Base-by-base conservation (phyloP, 2,113 vertebrate species). In the Oreocharis arfaki region DNA sequence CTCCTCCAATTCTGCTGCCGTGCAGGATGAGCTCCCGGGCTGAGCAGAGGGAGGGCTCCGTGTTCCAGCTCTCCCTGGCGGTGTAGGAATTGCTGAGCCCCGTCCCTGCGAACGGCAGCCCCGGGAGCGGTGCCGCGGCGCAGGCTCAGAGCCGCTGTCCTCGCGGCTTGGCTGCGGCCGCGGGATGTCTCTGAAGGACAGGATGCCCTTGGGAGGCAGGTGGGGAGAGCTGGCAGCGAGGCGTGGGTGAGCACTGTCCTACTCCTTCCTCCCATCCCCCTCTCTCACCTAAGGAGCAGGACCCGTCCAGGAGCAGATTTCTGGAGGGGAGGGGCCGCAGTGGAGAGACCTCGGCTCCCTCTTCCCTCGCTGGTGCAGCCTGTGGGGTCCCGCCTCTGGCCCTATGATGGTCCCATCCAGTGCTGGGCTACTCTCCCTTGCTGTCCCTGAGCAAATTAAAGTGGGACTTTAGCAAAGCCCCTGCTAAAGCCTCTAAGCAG, bases 391-490 rank as follows among this genome's bases (percentile, higher is more conserved):
- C n/a, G 21, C 81, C 21, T 69, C 55, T 22, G 7, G 26, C 42
- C 11, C 50, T 0, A 0, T 2, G 7, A 4, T 12, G 23, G 23
- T 82, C 52, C 73, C 68, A 13, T 22, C 59, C 27, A 2, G n/a
- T 4, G 0, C 46, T 9, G 67, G 49, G 32, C 65, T 44, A 11
- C 71, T 75, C 63, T 64, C 32, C 49, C 39, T 56, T 49, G 60
- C 49, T 22, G 3, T 28, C 73, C 68, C 10, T 2, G 52, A 46
- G 37, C 52, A 68, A 93, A 93, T 93, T 82, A 68, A 82, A 95
- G 84, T 50, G 84, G 87, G 93, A 78, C 74, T 97, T 96, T 74
- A 87, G 69, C 90, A 94, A 96, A 96, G 93, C 90, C 52, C 5
- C 22, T 32, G 69, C 69, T 89, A 96, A 95, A 96, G 81, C 93